Evolutionary conservation across 2,113 vertebrate species (phyloP).

Genomic region (Calypte anna): DNA sequence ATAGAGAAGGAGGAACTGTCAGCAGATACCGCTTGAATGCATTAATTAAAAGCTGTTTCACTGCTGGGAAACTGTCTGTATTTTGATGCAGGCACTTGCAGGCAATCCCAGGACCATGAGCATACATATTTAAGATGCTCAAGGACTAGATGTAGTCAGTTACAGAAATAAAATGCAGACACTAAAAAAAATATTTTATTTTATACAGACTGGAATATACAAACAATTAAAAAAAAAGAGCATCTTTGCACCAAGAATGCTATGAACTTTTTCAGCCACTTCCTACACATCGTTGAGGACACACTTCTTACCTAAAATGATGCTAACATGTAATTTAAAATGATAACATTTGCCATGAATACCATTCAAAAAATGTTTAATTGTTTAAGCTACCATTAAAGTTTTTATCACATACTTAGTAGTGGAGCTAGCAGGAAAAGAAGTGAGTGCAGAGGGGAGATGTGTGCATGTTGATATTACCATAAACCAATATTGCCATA

Average conservation of each 20-base stretch:
- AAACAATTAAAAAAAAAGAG: background rate
- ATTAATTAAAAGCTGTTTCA: background rate
- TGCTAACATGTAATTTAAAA: background rate
- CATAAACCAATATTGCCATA: too few species aligned
- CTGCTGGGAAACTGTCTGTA: background rate
- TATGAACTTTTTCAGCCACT: background rate
- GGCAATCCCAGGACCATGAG: background rate
- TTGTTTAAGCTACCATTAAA: background rate
- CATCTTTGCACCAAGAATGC: rapidly evolving
- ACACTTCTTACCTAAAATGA: background rate
- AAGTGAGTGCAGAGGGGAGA: background rate
- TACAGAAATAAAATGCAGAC: background rate
- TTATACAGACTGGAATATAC: background rate
- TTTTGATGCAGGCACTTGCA: background rate
- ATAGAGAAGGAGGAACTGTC: background rate
- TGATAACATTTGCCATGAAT: background rate
- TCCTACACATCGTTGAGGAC: rapidly evolving
- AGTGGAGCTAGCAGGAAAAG: background rate
- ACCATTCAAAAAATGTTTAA: background rate
- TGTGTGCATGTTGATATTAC: rapidly evolving
- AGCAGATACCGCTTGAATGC: background rate
- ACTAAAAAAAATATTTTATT: background rate
- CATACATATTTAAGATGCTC: background rate
- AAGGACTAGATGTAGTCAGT: background rate
- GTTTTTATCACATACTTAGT: background rate